Evolutionary conservation across 2,113 vertebrate genomes (phyloP).

Genomic region (Atherinomorus stipes): DNA sequence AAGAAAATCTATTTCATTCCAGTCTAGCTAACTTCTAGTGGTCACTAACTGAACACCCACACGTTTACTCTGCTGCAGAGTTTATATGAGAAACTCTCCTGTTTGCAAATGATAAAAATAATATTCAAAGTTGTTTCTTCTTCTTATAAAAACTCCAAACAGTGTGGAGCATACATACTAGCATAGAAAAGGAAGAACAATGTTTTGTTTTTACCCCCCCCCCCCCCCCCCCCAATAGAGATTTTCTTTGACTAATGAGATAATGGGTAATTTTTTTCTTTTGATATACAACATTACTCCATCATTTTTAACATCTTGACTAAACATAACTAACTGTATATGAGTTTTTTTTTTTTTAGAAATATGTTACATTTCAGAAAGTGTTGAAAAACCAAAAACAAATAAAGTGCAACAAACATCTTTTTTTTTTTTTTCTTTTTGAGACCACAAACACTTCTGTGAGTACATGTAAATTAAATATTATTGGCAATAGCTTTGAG

Average conservation of each 20-base stretch:
- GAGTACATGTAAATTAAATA: constrained; percentile 60
- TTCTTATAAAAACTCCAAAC: constrained; percentile 67
- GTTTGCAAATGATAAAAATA: constrained; percentile 61
- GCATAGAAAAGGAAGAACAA: constrained; percentile 79
- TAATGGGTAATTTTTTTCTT: constrained; percentile 39
- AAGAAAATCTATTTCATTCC: constrained; percentile 31
- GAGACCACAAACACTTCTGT: constrained; percentile 61
- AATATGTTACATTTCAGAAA: constrained; percentile 74
- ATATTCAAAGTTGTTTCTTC: constrained; percentile 41
- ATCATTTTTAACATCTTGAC: constrained; percentile 65
- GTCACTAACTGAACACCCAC: constrained; percentile 44
- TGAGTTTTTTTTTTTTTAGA: constrained; percentile 60
- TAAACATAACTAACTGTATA: constrained; percentile 72
- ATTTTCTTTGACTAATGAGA: constrained; percentile 52
- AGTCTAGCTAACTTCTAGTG: constrained; percentile 33
- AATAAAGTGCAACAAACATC: constrained; percentile 68
- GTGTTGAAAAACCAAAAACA: constrained; percentile 41
- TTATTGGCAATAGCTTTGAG: constrained; percentile 51
- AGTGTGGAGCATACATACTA: constrained; percentile 39
- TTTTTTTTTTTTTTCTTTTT: constrained; percentile 28
- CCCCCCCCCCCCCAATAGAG: constrained; percentile 33
- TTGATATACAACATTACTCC: constrained; percentile 69
- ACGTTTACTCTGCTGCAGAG: constrained; percentile 43
- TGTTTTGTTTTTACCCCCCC: constrained; percentile 32
- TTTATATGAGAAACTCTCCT: constrained; percentile 43